These are phyloP conservation scores for Eulemur macaco DNA, from an alignment of 2,113 vertebrate genomes.

Conservation along the genomic window DNA sequence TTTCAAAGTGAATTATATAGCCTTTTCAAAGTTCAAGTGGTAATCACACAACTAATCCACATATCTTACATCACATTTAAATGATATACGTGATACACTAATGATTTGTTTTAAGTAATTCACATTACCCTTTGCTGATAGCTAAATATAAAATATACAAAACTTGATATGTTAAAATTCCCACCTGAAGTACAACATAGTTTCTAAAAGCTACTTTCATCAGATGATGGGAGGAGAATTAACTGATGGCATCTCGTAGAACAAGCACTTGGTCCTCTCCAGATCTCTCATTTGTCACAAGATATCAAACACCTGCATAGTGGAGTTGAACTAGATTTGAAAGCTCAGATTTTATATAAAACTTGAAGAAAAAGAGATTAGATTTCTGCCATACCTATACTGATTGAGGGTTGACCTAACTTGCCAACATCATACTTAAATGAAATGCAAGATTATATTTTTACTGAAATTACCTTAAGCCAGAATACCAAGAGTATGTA, in stretches of 20 bases:
- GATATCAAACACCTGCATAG: constrained; percentile 56
- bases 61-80: constrained; percentile 43
- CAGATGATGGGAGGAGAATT: constrained; percentile 42
- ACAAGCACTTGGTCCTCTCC: constrained; percentile 7
- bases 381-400: constrained; percentile 35
- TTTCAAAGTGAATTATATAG: constrained; percentile 35
- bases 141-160: constrained; percentile 36
- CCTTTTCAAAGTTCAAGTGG: constrained; percentile 49
- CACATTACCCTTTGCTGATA: constrained; percentile 37
- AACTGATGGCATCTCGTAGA: background rate
- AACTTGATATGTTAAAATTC: constrained; percentile 6
- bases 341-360: constrained; percentile 67
- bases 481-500: constrained; percentile 71
- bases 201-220: constrained; percentile 57
- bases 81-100: constrained; percentile 19
- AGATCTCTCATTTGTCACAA: constrained; percentile 26
- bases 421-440: constrained; percentile 71
- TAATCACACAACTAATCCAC: background rate
- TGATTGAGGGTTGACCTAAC: constrained; percentile 61
- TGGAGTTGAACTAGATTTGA: constrained; percentile 33
- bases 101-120: constrained; percentile 50
- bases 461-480: constrained; percentile 77
- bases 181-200: constrained; percentile 52
- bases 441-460: constrained; percentile 70
- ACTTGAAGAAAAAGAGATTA: constrained; percentile 52